Conservation (phyloP, 1,140 invertebrate species). For the Papilio aristodemus region DNA sequence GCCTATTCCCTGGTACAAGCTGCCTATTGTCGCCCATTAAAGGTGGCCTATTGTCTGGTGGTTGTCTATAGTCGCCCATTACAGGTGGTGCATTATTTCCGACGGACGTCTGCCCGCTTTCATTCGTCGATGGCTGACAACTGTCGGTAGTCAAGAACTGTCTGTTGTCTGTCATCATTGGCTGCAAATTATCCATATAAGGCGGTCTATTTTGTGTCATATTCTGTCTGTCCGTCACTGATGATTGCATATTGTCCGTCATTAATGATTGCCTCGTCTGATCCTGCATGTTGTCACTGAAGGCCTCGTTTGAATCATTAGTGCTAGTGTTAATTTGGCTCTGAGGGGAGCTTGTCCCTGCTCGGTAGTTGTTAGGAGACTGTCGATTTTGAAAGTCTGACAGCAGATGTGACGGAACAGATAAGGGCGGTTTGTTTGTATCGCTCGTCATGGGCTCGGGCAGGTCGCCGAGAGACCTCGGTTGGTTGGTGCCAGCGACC, state of each 20-base stretch:
- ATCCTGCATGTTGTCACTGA: neutral
- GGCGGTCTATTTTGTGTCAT: neutral
- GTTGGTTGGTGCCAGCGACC: conserved; percentile 51
- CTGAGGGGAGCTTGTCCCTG: neutral
- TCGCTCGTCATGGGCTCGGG: conserved; percentile 36
- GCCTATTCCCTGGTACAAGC: neutral
- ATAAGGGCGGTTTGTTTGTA: conserved; percentile 5
- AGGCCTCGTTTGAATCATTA: conserved; percentile 27
- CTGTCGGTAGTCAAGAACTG: conserved; percentile 4
- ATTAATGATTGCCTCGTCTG: neutral
- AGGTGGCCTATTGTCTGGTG: neutral
- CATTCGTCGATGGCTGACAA: neutral
- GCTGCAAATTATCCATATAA: neutral
- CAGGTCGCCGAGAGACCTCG: conserved; percentile 63
- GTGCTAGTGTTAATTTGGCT: conserved; percentile 18
- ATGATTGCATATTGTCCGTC: neutral
- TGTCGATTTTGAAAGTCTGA: conserved; percentile 10
- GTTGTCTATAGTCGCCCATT: neutral
- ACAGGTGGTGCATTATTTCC: neutral
- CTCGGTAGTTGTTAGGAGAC: conserved; percentile 13
- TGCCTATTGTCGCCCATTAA: conserved; percentile 19
- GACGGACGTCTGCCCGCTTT: neutral
- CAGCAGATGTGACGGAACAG: neutral
- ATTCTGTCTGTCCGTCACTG: conserved; percentile 2
- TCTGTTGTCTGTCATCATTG: conserved; percentile 1